Conservation (phyloP, 2,797 vertebrate genomes). For the Neopelma chrysocephalum region DNA sequence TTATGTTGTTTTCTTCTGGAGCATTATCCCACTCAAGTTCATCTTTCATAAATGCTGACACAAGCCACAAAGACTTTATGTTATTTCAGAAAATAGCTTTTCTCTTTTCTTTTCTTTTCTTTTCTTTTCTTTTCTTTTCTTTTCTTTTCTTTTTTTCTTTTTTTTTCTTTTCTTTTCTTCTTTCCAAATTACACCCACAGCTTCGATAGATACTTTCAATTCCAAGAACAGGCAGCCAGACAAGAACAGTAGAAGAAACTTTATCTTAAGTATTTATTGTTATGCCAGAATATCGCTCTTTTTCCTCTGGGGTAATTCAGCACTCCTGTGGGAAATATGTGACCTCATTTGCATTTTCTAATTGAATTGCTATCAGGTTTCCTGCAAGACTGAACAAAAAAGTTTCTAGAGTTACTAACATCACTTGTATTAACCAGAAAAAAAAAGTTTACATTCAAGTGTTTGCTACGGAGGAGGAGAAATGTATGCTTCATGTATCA, state of each 20-base stretch:
- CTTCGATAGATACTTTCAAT: not conserved
- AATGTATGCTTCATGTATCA: not conserved
- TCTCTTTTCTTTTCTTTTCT: not conserved
- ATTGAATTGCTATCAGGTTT: conserved; percentile 82
- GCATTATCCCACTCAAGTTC: not conserved
- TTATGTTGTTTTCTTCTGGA: not conserved
- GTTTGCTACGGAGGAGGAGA: not conserved
- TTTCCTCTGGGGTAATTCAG: conserved; percentile 59
- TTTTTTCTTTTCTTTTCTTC: not conserved
- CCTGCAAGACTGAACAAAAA: conserved; percentile 77
- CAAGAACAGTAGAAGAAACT: conserved; percentile 1
- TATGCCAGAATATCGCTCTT: conserved; percentile 35
- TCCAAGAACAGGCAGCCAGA: not conserved
- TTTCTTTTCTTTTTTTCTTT: not conserved
- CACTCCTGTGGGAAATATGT: conserved; percentile 69
- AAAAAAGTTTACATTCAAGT: conserved; percentile 1
- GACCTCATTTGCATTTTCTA: conserved; percentile 83
- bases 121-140: not conserved
- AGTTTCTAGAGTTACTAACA: conserved; percentile 38
- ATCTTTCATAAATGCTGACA: conserved; percentile 37
- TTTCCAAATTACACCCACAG: conserved; percentile 43
- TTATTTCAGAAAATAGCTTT: conserved; percentile 20
- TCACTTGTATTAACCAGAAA: not conserved
- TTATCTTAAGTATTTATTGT: conserved; percentile 62
- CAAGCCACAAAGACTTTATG: not conserved